Evolutionary conservation across 2,113 vertebrate species (phyloP), one percentile per base, ranked within the genome.

Genomic region (Mirounga angustirostris): DNA sequence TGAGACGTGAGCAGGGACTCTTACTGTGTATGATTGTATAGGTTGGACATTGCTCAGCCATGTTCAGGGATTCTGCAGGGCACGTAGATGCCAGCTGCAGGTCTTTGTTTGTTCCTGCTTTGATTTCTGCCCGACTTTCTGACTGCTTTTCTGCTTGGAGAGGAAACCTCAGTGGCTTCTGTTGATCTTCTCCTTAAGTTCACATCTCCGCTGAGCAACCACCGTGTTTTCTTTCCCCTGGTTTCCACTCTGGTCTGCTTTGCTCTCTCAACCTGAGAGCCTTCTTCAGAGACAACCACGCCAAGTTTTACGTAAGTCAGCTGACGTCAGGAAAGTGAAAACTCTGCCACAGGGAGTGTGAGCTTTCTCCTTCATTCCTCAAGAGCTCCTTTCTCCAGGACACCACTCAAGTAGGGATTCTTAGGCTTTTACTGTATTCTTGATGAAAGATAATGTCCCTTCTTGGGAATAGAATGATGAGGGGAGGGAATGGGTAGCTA

Each of bases 91-190:
- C 50, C 40, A 89, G 50, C 18, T 87, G 4, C 16, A n/a, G 69
- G 21, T 84, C 6, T 52, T 19, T 56, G 61, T 7, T 52, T 59
- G 21, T 16, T 63, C 61, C 13, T 52, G 4, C 26, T 30, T 93
- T 92, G 46, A 79, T 36, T 96, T 82, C 74, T 93, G n/a, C 46
- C 65, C 58, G 40, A 91, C n/a, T 92, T 92, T 10, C 36, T 86
- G 10, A 81, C 43, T 69, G 13, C 16, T 89, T 46, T 90, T n/a
- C n/a, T 74, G 24, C 21, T 54, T 81, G 21, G 46, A 33, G 58
- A 69, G 40, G 56, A 85, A 97, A 24, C 28, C 22, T 30, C 21
- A 10, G 10, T 26, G 24, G 28, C 13, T 10, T 92, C 46, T 79
- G 30, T 8, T 14, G 52, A 52, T 26, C 13, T 93, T 61, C 56